phyloP scores from a whole-genome alignment of 2,113 vertebrate genomes.

The Melanocharis versteri region DNA sequence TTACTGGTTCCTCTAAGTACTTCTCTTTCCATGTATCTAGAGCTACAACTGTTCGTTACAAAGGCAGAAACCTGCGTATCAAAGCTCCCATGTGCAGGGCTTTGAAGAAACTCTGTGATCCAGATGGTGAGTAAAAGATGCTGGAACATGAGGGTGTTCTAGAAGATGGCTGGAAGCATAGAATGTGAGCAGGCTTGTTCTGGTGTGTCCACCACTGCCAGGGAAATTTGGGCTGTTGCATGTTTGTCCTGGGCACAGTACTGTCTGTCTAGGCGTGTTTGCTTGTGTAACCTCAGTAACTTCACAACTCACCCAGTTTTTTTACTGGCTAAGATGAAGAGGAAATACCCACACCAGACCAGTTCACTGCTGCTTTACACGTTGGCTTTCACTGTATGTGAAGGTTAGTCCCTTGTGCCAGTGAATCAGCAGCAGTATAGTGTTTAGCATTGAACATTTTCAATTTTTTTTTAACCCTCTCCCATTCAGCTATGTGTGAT shows the following conservation, averaged over 20 bases:
- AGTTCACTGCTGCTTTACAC: not conserved
- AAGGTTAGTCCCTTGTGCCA: not conserved
- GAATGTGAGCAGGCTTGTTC: not conserved
- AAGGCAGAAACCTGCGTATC: constrained; percentile 95
- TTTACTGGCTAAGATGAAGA: not conserved
- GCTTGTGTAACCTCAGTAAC: not conserved
- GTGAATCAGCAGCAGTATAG: not conserved
- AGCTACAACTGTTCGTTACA: constrained; percentile 95
- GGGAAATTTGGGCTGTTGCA: not conserved
- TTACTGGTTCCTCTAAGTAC: not conserved
- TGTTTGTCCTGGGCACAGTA: not conserved
- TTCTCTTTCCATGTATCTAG: constrained; percentile 63
- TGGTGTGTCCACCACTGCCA: not conserved
- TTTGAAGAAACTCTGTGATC: constrained; percentile 96
- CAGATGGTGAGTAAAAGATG: constrained; percentile 82
- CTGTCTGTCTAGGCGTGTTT: not conserved
- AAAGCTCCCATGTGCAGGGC: constrained; percentile 98
- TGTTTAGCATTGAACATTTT: not conserved
- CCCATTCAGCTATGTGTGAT: not conserved
- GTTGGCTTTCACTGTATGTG: not conserved
- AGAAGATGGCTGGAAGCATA: not conserved
- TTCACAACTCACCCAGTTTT: not conserved
- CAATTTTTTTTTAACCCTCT: not conserved
- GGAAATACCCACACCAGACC: not conserved
- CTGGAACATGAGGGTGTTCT: not conserved